Percentiles rank a stretch among this genome's conserved stretches.
Conservation (phyloP, 2,797 vertebrate genomes). For the Manis crassicaudata region DNA sequence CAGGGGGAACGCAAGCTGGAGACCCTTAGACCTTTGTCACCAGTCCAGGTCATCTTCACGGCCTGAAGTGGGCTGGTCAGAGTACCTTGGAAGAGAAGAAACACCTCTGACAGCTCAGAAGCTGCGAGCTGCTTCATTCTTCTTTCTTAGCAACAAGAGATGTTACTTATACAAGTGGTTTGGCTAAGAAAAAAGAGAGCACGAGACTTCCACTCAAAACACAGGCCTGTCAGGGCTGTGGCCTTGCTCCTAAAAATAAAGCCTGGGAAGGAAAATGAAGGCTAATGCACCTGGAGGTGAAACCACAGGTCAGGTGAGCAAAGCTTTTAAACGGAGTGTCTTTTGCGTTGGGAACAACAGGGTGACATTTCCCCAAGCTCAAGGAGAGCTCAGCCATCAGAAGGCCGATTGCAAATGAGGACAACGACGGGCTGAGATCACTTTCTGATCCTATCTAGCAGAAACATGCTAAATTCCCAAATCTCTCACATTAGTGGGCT, state of each 20-base stretch:
- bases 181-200: neutral
- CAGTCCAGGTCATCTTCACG: neutral
- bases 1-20: neutral
- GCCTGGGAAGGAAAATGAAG: conserved; percentile 17
- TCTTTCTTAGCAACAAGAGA: neutral
- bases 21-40: neutral
- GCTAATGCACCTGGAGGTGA: conserved; percentile 75
- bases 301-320: conserved; percentile 65
- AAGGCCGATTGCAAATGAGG: neutral
- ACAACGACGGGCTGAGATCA: neutral
- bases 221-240: conserved; percentile 13
- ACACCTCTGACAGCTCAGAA: neutral
- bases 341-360: neutral
- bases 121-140: neutral
- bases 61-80: neutral
- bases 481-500: neutral
- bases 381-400: conserved; percentile 42
- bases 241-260: conserved; percentile 75
- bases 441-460: neutral
- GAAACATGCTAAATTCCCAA: neutral
- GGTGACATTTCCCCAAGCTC: conserved; percentile 61
- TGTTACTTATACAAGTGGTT: neutral
- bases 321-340: conserved; percentile 66
- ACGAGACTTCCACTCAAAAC: neutral
- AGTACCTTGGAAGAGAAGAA: neutral